phyloP scores from a whole-genome alignment of 2,888 invertebrate genomes.

The Campopleginae sp. region DNA sequence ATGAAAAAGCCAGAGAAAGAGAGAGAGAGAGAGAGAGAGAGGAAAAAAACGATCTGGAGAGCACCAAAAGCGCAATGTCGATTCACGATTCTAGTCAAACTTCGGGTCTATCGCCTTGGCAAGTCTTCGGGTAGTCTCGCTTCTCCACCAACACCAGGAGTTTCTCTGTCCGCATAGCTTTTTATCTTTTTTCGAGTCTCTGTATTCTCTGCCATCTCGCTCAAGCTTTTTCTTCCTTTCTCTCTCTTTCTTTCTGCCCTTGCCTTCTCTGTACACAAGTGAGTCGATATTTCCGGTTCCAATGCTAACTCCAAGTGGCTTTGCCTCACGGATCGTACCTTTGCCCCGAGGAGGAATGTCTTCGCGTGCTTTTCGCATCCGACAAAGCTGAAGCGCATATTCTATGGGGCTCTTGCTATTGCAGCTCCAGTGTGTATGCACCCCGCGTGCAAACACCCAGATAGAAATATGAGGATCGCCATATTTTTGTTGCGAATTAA shows the following conservation, averaged over 20 bases:
- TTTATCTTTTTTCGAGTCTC: constrained; percentile 5
- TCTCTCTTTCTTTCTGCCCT: constrained; percentile 8
- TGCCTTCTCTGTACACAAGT: constrained; percentile 36
- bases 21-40: constrained; percentile 16
- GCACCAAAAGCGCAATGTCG: constrained; percentile 54
- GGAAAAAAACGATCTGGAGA: background rate
- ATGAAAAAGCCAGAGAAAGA: background rate
- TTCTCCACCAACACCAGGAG: constrained; percentile 2
- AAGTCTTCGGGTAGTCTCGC: constrained; percentile 25
- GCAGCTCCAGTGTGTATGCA: background rate
- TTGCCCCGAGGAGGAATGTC: constrained; percentile 50
- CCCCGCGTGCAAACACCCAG: background rate
- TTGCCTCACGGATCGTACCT: constrained; percentile 30
- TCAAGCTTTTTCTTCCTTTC: background rate
- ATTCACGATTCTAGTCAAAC: constrained; percentile 60
- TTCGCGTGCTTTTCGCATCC: constrained; percentile 37
- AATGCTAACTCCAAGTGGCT: constrained; percentile 50
- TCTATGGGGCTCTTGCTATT: background rate
- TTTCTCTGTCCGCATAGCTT: constrained; percentile 23
- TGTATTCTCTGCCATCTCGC: constrained; percentile 1
- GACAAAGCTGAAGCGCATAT: constrained; percentile 23
- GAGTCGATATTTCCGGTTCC: constrained; percentile 61
- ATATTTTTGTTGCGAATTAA: background rate
- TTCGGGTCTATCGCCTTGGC: constrained; percentile 47
- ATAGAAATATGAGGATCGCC: background rate